Evolutionary conservation across 2,797 vertebrate species (phyloP), one percentile per base, ranked within the genome.

Genomic region (Eidolon dupreanum): DNA sequence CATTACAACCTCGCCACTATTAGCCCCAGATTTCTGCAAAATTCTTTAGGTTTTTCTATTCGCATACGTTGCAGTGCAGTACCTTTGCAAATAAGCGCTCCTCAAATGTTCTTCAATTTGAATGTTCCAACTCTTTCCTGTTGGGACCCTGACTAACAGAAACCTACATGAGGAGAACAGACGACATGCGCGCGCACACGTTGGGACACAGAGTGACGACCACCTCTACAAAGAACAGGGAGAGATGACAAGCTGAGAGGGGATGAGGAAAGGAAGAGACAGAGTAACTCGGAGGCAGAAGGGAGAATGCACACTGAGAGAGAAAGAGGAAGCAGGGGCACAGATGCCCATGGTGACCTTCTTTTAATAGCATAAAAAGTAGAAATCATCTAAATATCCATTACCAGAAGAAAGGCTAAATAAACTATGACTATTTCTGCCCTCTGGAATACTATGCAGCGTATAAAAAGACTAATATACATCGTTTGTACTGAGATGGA

Each of bases 271-370:
- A 41, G 8, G 84, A 31, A 36, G 36, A 41, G 33, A 57, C 38
- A 53, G 49, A 53, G 49, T 24, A 38, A 19, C 77, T 53, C n/a
- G 2, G 26, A 92, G 59, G 22, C 1, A 0, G 77, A 41, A 41
- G 8, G 41, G 24, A 38, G 57, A 9, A 5, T 0, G 0, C 66
- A 0, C 8, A 5, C 15, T 13, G 7, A 19, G 53, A 51, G 11
- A 24, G 26, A 28, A 20, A 15, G 22, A 3, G 13, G 61, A 43
- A 28, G 6, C 16, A 31, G 63, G 15, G 33, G 43, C 63, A 43
- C 43, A 4, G 19, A 3, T 8, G 13, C 13, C 36, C 31, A 2
- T 1, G 8, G 46, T 2, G 1, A 6, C n/a, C 70, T 28, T 15
- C 36, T 55, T 46, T 77, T 51, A 74, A 83, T 2, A 2, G 7